A percentile compares a stretch with the other conserved stretches of the same genome.
Conservation (phyloP, 2,113 vertebrate genomes). For the cattle (Bos taurus) region DNA sequence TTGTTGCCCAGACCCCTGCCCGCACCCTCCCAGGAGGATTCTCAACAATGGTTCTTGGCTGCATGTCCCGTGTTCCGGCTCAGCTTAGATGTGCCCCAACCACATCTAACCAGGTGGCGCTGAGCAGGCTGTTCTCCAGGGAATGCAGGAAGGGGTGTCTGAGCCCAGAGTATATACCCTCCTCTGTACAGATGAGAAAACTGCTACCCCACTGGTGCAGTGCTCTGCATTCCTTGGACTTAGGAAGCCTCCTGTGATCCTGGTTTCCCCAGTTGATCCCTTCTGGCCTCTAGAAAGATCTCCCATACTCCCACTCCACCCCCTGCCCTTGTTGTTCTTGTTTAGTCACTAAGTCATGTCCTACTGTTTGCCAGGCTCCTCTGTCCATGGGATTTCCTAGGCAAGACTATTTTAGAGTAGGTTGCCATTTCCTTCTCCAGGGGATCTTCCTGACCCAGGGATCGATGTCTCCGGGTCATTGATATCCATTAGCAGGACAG, state of each 20-base stretch:
- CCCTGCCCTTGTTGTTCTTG: neutral
- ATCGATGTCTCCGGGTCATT: neutral
- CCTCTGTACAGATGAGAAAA: neutral
- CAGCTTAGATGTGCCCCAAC: neutral
- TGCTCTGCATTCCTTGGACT: neutral
- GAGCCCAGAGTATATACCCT: neutral
- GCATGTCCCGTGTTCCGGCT: neutral
- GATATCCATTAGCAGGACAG: neutral
- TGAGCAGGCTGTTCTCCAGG: neutral
- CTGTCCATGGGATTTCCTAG: neutral
- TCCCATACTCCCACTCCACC: neutral
- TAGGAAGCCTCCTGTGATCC: neutral
- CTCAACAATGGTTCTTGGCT: neutral
- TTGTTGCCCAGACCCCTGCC: neutral
- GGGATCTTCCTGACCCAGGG: neutral
- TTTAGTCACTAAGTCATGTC: neutral
- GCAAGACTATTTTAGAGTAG: neutral
- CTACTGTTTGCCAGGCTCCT: neutral
- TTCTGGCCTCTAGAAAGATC: neutral
- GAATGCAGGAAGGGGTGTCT: neutral
- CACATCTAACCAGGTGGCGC: neutral
- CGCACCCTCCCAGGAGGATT: neutral
- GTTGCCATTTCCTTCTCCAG: neutral
- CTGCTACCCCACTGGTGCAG: too few relatives aligned
- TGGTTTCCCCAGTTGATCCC: neutral